Base-by-base conservation (phyloP, 2,113 vertebrate species). In the Sylvicapra grimmia region DNA sequence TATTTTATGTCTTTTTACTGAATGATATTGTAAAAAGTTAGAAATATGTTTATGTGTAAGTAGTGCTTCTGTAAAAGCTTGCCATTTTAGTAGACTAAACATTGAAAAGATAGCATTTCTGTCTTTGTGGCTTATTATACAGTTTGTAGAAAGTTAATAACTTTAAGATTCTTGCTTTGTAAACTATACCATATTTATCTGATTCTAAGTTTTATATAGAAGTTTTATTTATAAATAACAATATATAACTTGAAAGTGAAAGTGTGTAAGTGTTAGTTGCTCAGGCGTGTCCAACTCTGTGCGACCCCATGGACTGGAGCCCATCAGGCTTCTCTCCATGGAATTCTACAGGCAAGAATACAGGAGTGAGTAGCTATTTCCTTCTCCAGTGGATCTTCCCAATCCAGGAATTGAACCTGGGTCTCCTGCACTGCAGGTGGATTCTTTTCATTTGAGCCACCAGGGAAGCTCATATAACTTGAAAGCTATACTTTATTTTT, bases 1-100 rank as follows among this genome's bases (percentile, higher is more conserved):
- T 65, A 83, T 97, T 98, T 96, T 97, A 79, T 94, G 54, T 79
- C 59, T 94, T 98, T 47, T 94, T 98, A 98, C 97, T 97, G 44
- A 86, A 96, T 95, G 97, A 40, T 96, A 97, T 93, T 98, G 96
- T 97, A 44, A 44, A 85, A 84, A 93, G 56, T 75, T 75, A 88
- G 88, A 94, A 97, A 68, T 72, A 72, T 72, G 36, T 82, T 87
- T 93, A 36, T 75, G 49, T 56, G n/a, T 79, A 93, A 79, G 58
- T 94, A 97, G 11, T 68, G n/a, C 56, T 89, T 53, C 51, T 97
- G 63, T 98, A 90, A 95, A 97, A 90, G n/a, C 15, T 54, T 82
- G 29, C 40, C 53, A 31, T 95, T 86, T 89, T 72, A 65, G 56
- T 89, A 65, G 19, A 56, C 19, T 89, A 77, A 92, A 29, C 47